Percentiles rank a stretch among this genome's conserved stretches.
Conservation (phyloP, 53 echinoderm and acorn worm genomes). For the Zoroaster sp. region DNA sequence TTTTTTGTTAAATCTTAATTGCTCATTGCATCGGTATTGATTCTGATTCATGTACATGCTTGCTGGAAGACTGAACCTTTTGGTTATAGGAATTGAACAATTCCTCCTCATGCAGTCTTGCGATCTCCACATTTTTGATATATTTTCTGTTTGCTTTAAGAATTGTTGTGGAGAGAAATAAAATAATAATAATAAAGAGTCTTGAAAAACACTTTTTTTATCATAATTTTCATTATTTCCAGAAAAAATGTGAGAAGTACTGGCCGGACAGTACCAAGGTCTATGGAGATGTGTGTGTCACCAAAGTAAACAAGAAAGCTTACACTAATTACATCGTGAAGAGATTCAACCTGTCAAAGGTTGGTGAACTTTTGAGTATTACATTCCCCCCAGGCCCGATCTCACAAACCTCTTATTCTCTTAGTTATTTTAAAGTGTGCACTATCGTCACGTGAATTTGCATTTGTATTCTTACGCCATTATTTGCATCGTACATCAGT, state of each 20-base stretch:
- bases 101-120: no score
- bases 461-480: no score
- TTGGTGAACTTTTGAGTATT: background rate
- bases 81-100: no score
- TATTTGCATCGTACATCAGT: no score
- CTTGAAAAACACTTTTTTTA: background rate
- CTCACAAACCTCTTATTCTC: background rate
- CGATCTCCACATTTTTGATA: no score
- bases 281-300: background rate
- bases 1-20: no score
- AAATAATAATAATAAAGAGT: background rate
- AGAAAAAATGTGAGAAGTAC: conserved; percentile 37
- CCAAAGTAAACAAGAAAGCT: background rate
- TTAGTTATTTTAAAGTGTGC: no score
- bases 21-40: background rate
- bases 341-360: background rate
- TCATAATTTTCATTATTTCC: background rate
- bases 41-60: no score
- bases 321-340: background rate
- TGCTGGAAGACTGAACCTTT: no score
- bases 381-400: background rate
- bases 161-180: no score
- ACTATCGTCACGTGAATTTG: no score
- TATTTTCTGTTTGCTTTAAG: no score
- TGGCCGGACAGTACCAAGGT: background rate